These are phyloP conservation scores for Uria aalge DNA, from an alignment of 2,113 vertebrate species.

Conservation along the genomic window DNA sequence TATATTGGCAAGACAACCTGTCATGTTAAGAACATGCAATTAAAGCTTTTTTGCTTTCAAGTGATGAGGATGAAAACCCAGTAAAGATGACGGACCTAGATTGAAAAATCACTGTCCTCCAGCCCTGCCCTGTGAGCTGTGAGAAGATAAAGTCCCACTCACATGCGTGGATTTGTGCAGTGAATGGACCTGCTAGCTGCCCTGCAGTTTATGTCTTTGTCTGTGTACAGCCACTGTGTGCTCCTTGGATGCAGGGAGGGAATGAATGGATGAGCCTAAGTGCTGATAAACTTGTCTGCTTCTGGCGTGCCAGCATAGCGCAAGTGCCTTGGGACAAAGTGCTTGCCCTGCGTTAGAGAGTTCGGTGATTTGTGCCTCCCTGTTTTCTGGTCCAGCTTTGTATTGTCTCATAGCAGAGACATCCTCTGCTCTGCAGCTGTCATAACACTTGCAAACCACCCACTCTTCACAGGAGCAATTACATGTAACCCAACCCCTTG, in stretches of 20 bases:
- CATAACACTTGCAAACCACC: constrained; percentile 68
- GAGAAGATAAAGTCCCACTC: neutral
- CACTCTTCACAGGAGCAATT: constrained; percentile 63
- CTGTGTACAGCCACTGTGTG: neutral
- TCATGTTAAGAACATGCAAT: neutral
- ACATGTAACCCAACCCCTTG: constrained; percentile 38
- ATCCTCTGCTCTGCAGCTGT: constrained; percentile 67
- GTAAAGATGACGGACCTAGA: neutral
- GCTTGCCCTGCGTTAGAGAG: neutral
- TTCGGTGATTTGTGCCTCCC: neutral
- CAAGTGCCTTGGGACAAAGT: neutral
- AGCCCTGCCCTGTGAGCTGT: neutral
- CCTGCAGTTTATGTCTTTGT: neutral
- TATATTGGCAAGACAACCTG: neutral
- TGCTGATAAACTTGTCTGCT: neutral
- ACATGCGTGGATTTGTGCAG: neutral
- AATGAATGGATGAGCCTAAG: neutral
- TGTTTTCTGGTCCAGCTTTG: constrained; percentile 8
- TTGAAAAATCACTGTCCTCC: neutral
- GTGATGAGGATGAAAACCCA: neutral
- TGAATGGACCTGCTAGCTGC: neutral
- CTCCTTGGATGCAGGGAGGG: neutral
- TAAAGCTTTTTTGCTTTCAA: neutral
- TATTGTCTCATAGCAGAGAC: constrained; percentile 48
- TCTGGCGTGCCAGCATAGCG: neutral